Evolutionary conservation across 2,888 invertebrate genomes (phyloP).

Genomic region (Lobophora halterata): DNA sequence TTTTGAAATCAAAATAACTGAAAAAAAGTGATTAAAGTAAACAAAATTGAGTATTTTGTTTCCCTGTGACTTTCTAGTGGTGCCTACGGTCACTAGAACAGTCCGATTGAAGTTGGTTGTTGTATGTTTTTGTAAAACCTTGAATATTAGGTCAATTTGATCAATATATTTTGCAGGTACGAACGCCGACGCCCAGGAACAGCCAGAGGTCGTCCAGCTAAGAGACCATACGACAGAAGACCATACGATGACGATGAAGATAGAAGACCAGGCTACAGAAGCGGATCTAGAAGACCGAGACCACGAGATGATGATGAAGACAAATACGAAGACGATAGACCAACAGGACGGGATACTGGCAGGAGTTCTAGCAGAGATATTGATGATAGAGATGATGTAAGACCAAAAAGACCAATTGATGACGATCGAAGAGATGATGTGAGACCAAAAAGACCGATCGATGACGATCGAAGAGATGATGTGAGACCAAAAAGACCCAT

Average conservation of each 20-base stretch:
- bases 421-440: conserved; percentile 31
- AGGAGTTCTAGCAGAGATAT: conserved; percentile 54
- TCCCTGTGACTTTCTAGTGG: too few species aligned
- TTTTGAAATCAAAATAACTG: too few species aligned
- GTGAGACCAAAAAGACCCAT: conserved; percentile 20
- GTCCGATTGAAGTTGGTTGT: too few species aligned
- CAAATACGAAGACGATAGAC: conserved; percentile 40
- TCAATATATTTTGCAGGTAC: conserved; percentile 54
- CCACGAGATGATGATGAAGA: conserved; percentile 61
- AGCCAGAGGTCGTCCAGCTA: conserved; percentile 67
- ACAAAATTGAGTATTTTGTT: too few species aligned
- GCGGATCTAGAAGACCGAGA: conserved; percentile 48
- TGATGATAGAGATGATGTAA: conserved; percentile 45
- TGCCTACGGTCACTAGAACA: too few species aligned
- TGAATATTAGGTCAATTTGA: too few species aligned
- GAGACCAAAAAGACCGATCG: conserved; percentile 35
- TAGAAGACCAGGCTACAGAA: conserved; percentile 48
- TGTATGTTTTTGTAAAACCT: too few species aligned
- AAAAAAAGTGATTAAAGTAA: too few species aligned
- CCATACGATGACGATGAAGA: conserved; percentile 65
- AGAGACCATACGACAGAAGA: conserved; percentile 63
- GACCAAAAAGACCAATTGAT: conserved; percentile 24
- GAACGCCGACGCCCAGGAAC: conserved; percentile 64
- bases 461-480: conserved; percentile 35
- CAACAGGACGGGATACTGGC: conserved; percentile 41